These are phyloP conservation scores for Resseliella maxima DNA, from an alignment of 2,888 invertebrate species.

Conservation along the genomic window DNA sequence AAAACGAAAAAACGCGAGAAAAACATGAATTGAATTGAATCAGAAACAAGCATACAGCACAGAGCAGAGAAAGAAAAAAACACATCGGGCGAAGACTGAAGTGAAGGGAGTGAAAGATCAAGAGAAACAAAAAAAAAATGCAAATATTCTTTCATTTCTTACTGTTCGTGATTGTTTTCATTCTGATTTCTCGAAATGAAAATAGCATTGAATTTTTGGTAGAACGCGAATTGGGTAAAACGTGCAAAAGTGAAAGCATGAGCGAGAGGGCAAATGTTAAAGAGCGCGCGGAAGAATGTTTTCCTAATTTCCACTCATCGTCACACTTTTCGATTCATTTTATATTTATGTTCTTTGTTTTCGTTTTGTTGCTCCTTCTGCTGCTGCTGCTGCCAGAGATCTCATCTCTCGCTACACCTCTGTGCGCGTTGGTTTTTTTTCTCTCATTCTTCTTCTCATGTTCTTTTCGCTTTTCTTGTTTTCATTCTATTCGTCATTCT, in stretches of 20 bases:
- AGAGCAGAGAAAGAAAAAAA: background rate
- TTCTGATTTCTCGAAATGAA: constrained; percentile 31
- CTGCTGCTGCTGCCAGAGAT: background rate
- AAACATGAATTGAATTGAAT: background rate
- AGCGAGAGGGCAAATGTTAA: background rate
- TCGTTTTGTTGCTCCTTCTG: background rate
- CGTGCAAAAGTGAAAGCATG: too few relatives aligned
- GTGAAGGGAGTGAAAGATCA: background rate
- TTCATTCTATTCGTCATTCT: too few relatives aligned
- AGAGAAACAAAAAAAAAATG: background rate
- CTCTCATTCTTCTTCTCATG: background rate
- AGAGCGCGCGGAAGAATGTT: background rate
- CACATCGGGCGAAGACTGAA: background rate
- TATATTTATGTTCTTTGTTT: constrained; percentile 28
- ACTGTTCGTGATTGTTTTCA: constrained; percentile 18
- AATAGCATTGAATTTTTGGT: background rate
- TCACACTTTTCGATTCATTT: constrained; percentile 50
- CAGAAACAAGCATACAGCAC: background rate
- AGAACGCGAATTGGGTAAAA: too few relatives aligned
- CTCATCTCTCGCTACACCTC: constrained; percentile 16
- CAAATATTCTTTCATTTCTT: constrained; percentile 38
- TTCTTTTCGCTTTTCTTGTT: too few relatives aligned
- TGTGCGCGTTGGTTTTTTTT: background rate
- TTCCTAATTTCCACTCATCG: constrained; percentile 11
- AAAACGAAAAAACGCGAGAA: background rate